Conservation (phyloP, 1,140 invertebrate species). For the Melipona quadrifasciata region DNA sequence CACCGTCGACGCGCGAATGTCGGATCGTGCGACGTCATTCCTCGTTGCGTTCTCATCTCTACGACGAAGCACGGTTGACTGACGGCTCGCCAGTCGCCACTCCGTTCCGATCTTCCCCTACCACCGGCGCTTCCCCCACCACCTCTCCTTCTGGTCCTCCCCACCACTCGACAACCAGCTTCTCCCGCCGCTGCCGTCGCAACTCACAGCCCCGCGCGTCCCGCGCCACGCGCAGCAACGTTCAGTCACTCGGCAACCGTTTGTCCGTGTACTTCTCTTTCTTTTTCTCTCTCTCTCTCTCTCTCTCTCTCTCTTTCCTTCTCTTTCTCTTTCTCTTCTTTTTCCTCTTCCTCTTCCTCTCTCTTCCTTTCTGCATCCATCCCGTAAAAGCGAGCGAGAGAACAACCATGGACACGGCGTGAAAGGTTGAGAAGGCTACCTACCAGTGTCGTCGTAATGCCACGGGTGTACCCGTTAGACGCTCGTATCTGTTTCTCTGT, state of each 20-base stretch:
- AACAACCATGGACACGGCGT: slow-evolving; percentile 1
- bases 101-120: slow-evolving; percentile 8
- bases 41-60: slow-evolving; percentile 53
- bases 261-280: slow-evolving; percentile 16
- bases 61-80: slow-evolving; percentile 68
- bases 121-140: slow-evolving; percentile 14
- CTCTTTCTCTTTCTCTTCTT: background rate
- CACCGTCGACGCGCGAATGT: slow-evolving; percentile 57
- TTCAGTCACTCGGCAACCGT: slow-evolving; percentile 52
- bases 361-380: background rate
- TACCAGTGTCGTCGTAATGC: slow-evolving; percentile 54
- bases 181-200: background rate
- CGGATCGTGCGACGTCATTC: slow-evolving; percentile 50
- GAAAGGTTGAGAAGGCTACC: slow-evolving; percentile 43
- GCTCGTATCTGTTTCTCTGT: background rate
- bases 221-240: slow-evolving; percentile 35
- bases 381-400: slow-evolving; percentile 8
- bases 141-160: background rate
- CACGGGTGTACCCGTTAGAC: slow-evolving; percentile 27
- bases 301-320: background rate
- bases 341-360: slow-evolving; percentile 14
- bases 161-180: slow-evolving; percentile 12
- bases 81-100: slow-evolving; percentile 42
- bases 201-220: slow-evolving; percentile 32
- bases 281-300: slow-evolving; percentile 8